Conservation (phyloP, 1,140 invertebrate genomes). For the Euwallacea fornicatus region DNA sequence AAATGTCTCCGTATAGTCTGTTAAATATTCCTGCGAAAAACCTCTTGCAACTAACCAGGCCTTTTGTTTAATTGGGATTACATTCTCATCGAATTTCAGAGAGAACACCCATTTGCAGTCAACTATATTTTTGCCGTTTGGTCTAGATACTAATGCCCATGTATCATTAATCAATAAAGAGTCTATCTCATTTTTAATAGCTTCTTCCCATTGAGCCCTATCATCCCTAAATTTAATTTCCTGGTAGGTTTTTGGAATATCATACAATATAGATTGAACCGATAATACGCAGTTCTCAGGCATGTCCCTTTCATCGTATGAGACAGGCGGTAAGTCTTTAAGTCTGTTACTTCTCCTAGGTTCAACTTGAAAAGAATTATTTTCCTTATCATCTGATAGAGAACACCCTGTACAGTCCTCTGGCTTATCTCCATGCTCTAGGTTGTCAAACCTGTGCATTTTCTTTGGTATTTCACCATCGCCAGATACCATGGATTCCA, state of each 20-base stretch:
- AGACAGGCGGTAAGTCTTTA: slow-evolving; percentile 9
- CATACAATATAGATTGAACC: background rate
- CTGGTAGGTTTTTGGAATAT: slow-evolving; percentile 8
- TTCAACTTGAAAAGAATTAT: background rate
- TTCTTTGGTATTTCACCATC: no score
- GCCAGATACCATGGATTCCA: no score
- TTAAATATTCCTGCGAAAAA: slow-evolving; percentile 48
- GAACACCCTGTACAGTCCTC: no score
- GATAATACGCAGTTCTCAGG: background rate
- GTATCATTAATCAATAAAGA: slow-evolving; percentile 51
- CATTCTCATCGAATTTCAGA: slow-evolving; percentile 48
- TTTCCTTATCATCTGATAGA: no score
- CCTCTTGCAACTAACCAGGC: slow-evolving; percentile 53
- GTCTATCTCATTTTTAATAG: slow-evolving; percentile 51
- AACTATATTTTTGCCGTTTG: slow-evolving; percentile 52
- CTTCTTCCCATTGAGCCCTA: slow-evolving; percentile 48
- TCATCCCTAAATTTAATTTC: slow-evolving; percentile 48
- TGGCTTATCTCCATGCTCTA: no score
- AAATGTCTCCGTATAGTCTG: slow-evolving; percentile 37
- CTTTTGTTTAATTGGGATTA: slow-evolving; percentile 51
- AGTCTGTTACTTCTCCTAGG: slow-evolving; percentile 25
- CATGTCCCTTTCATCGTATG: background rate
- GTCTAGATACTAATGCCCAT: slow-evolving; percentile 51
- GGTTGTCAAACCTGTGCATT: no score
- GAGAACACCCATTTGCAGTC: slow-evolving; percentile 51